These are phyloP conservation scores for Cryptoprocta ferox DNA, from an alignment of 2,797 vertebrate species.

Conservation along the genomic window DNA sequence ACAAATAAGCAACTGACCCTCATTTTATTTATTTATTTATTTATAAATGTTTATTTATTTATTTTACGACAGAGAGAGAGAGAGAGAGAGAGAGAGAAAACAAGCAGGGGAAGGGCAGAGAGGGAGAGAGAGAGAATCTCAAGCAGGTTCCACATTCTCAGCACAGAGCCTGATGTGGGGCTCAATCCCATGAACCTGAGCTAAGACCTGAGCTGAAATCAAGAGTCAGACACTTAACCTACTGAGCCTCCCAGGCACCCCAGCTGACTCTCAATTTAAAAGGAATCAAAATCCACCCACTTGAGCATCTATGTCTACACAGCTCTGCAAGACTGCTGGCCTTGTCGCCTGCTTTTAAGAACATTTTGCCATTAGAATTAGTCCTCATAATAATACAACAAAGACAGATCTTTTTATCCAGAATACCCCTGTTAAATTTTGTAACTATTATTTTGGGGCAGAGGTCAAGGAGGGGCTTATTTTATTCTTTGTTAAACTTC, in stretches of 20 bases:
- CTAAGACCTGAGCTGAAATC: too few relatives aligned
- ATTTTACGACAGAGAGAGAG: too few relatives aligned
- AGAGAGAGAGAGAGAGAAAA: too few relatives aligned
- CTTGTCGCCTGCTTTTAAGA: background rate
- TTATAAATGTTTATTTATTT: too few relatives aligned
- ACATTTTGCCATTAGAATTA: slow-evolving; percentile 42
- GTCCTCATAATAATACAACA: background rate
- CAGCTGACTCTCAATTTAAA: background rate
- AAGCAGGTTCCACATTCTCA: too few relatives aligned
- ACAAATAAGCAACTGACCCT: background rate
- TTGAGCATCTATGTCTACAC: background rate
- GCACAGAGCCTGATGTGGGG: too few relatives aligned
- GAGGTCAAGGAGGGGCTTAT: background rate
- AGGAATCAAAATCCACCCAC: background rate
- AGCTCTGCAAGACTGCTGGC: background rate
- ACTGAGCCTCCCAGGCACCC: too few relatives aligned
- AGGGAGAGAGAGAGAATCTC: too few relatives aligned
- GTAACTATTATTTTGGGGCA: background rate
- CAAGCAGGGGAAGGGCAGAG: too few relatives aligned
- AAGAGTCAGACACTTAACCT: too few relatives aligned
- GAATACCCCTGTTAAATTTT: background rate
- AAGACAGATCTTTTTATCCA: background rate
- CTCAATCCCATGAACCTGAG: too few relatives aligned
- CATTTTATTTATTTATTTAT: too few relatives aligned
- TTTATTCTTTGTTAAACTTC: background rate